Conservation (phyloP, 2,113 vertebrate species). For the Rhadina sibilatrix region DNA sequence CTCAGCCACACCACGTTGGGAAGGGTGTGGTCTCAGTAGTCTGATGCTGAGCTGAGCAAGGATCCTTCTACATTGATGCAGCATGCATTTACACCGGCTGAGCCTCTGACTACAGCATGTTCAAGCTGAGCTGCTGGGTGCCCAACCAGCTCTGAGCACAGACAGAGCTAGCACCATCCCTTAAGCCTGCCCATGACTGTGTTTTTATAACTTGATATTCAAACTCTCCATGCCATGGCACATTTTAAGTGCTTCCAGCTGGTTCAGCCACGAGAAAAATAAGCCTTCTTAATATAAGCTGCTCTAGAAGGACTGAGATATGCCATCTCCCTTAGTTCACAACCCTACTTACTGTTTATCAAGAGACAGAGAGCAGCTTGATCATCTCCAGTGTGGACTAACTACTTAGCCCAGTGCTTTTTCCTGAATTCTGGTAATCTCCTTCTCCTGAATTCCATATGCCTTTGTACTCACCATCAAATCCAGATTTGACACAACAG, state of each 20-base stretch:
- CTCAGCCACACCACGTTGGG: background rate
- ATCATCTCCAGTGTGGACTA: background rate
- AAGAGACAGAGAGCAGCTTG: background rate
- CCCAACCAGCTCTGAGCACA: background rate
- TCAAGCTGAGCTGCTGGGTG: background rate
- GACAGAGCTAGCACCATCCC: background rate
- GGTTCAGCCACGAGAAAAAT: background rate
- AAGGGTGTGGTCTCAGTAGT: background rate
- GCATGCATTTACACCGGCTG: background rate
- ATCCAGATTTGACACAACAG: background rate
- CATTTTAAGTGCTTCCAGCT: background rate
- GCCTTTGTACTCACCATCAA: background rate
- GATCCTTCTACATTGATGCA: background rate
- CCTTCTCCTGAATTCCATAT: background rate
- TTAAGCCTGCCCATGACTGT: accelerated
- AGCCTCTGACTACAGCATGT: background rate
- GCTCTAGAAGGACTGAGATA: background rate
- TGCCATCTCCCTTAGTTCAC: background rate
- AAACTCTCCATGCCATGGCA: background rate
- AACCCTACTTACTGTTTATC: background rate
- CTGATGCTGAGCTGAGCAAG: background rate
- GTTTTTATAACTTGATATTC: background rate
- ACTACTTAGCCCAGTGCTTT: background rate
- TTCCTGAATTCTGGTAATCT: background rate
- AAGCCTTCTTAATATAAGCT: background rate